Evolutionary conservation across 1,140 invertebrate species (phyloP).

Genomic region (Fopius arisanus): DNA sequence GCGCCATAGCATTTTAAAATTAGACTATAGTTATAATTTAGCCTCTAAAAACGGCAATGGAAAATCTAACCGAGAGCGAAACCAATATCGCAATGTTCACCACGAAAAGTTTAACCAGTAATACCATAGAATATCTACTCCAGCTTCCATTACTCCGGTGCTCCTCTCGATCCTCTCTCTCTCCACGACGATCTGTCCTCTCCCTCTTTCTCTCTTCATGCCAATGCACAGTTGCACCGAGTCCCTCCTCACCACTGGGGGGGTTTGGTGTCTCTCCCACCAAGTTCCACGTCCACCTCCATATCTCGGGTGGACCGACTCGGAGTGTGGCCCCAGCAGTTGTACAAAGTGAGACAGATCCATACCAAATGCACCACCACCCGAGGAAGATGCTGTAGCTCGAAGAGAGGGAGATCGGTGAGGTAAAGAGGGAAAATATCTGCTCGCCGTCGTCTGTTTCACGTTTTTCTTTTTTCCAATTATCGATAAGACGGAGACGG

Average conservation of each 20-base stretch:
- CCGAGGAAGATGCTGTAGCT: too few species aligned
- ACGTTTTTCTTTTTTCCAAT: conserved; percentile 49
- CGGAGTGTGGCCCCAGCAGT: conserved; percentile 31
- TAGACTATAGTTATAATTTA: background rate
- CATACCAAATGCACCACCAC: too few species aligned
- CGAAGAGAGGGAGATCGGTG: background rate
- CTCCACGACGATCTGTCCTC: background rate
- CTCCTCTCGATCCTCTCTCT: conserved; percentile 21
- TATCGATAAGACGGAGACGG: conserved; percentile 58
- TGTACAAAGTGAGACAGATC: conserved; percentile 3
- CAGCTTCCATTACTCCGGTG: conserved; percentile 62
- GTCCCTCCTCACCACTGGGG: conserved; percentile 35
- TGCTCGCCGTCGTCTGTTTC: conserved; percentile 12
- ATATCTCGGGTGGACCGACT: conserved; percentile 29
- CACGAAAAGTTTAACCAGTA: conserved; percentile 58
- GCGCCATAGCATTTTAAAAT: background rate
- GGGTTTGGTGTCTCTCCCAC: conserved; percentile 21
- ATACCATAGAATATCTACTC: conserved; percentile 62
- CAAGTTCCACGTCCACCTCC: conserved; percentile 35
- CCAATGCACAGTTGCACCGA: conserved; percentile 28
- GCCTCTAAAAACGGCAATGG: background rate
- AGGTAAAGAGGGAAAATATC: background rate
- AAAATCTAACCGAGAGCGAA: conserved; percentile 39
- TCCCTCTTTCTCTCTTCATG: conserved; percentile 2
- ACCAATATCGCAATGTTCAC: conserved; percentile 61